phyloP scores from a whole-genome alignment of 2,797 vertebrate genomes.

The Helostoma temminkii region DNA sequence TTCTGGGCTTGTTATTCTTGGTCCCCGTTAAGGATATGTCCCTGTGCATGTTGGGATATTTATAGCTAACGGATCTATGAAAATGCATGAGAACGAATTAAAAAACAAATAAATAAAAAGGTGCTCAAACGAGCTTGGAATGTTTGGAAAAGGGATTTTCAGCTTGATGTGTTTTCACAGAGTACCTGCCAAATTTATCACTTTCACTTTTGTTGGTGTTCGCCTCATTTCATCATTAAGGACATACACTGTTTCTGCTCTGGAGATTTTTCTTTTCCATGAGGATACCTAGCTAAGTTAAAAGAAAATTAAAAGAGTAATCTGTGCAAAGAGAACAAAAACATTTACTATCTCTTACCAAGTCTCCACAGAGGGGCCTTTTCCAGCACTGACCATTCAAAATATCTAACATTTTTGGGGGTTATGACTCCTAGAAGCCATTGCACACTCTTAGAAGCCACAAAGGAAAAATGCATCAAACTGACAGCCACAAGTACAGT shows the following conservation, averaged over 20 bases:
- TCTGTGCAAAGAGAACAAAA: slow-evolving; percentile 51
- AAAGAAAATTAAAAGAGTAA: slow-evolving; percentile 39
- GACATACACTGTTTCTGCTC: slow-evolving; percentile 65
- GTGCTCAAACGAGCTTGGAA: slow-evolving; percentile 72
- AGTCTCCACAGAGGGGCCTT: slow-evolving; percentile 51
- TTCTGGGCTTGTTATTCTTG: slow-evolving; percentile 85
- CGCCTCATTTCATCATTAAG: slow-evolving; percentile 72
- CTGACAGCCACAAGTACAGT: slow-evolving; percentile 73
- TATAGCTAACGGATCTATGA: slow-evolving; percentile 84
- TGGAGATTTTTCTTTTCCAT: slow-evolving; percentile 64
- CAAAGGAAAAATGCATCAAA: slow-evolving; percentile 63
- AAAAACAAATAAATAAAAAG: slow-evolving; percentile 81
- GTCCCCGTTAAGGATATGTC: slow-evolving; percentile 72
- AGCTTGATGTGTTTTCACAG: slow-evolving; percentile 83
- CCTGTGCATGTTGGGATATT: slow-evolving; percentile 79
- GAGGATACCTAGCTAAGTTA: slow-evolving; percentile 43
- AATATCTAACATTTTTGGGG: slow-evolving; percentile 38
- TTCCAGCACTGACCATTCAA: slow-evolving; percentile 44
- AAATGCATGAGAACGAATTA: slow-evolving; percentile 84
- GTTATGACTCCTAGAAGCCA: slow-evolving; percentile 48
- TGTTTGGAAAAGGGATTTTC: slow-evolving; percentile 78
- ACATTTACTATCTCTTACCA: slow-evolving; percentile 45
- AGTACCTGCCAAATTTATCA: slow-evolving; percentile 79
- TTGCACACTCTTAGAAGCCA: slow-evolving; percentile 33
- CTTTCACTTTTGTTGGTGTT: slow-evolving; percentile 78